Base-by-base conservation (phyloP, 2,797 vertebrate genomes). In the Myoxocephalus aenaeus region DNA sequence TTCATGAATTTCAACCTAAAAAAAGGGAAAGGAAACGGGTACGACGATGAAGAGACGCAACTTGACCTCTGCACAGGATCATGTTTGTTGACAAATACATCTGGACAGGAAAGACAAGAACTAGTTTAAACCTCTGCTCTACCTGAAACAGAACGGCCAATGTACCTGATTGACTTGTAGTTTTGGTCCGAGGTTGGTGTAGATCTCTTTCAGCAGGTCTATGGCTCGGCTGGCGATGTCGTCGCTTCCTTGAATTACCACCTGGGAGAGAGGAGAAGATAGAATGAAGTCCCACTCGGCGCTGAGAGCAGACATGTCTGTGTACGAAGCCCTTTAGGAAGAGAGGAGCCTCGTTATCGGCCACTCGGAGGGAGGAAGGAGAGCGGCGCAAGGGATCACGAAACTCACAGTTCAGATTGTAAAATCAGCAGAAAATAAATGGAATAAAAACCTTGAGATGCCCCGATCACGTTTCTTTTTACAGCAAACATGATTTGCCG, bases 191-290 rank as follows among this genome's bases (percentile, higher is more conserved):
- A 99, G 98, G 90, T 99, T 99, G 80, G 98, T 99, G 91, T 99
- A 99, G 89, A 99, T 99, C 93, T 99, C 98, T 91, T 99, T 99
- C 81, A 99, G 96, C 80, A 99, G 96, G 94, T 99, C 98, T 91
- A 99, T 99, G 86, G 98, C 98, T 96, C 98, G 94, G 89, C 93
- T 98, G 75, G 97, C 98, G 44, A 99, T 99, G 89, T 99, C 98
- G 76, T 99, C 98, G 83, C 96, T 99, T 94, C 98, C 98, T 94
- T 99, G 98, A 95, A 99, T 99, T 80, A 99, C 98, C 87, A 99
- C 98, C 98, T 99, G 88, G 62, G 36, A 74, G 53, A 72, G 53
- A 70, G 7, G 14, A 40, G 5, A 66, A 79, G 25, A 34, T 42
- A 18, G 9, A 22, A 76, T 27, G 40, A 80, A 27, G 8, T 54